Evolutionary conservation across 2,797 vertebrate species (phyloP), one percentile per base, ranked within the genome.

Genomic region (Brachymystax lenok): DNA sequence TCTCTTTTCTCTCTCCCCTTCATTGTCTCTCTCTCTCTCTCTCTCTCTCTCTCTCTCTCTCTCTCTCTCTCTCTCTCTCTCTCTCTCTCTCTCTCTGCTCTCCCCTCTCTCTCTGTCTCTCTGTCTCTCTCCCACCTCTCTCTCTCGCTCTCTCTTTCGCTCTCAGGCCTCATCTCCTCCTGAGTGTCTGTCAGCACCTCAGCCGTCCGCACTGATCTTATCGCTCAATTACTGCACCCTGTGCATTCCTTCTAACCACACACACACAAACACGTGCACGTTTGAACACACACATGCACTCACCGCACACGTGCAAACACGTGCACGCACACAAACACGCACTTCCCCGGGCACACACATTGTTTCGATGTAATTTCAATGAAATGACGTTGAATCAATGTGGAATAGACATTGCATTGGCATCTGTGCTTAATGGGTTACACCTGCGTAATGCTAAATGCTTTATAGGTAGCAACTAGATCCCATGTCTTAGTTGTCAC

Each of bases 191-290:
- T 94, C 92, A 91, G 82, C 91, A 66, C 86, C 71, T 7, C 30
- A 85, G 80, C 85, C 84, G 68, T 89, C 89, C 85, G 80, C 84
- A 74, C 81, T 35, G 92, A 93, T 94, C 84, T 91, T 93, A 93
- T 94, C 93, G 84, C 85, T 87, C 89, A 88, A 88, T 91, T 92
- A 92, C 85, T 90, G 90, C 88, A 86, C 85, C 88, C 87, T 85
- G 91, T 88, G 90, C 92, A 94, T 94, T 93, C 93, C 91, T 93
- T 84, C 78, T 74, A 84, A 82, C 88, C 85, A 87, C 83, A 87
- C 71, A 79, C 50, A 67, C 28, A 67, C 64, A 67, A 3, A 33
- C 64, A 16, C 4, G 14, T 5, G 24, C 28, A 27, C 67, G 5
- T 16, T 2, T 33, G 12, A n/a, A 54, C 71, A 54, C 50, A 52